Base-by-base conservation (phyloP, 2,888 invertebrate genomes). In the Philopedon plagiatum region DNA sequence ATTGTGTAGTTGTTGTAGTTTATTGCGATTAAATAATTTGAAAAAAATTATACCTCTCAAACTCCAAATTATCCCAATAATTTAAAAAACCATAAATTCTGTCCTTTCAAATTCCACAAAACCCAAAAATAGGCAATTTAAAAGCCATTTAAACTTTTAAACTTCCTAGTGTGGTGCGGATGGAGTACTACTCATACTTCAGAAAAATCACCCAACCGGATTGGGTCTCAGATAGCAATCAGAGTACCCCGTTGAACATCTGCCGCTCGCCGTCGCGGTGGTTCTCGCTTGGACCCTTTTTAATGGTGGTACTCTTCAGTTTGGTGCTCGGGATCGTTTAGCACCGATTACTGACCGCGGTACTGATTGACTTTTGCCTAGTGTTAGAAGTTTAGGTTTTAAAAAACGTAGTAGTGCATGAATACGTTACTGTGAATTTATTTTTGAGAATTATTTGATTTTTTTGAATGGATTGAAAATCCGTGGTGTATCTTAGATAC, bases 191-290 rank as follows among this genome's bases (percentile, higher is more conserved):
- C 26, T 9, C 8, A 49, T 39, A 49, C 49, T 62, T 62, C 49
- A 62, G 62, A 62, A 62, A 62, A 62, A 62, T 62, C 49, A 62
- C 62, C 32, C 62, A 49, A 62, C 62, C 62, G 62, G 62, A 46
- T 62, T 62, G 44, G 62, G 26, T 60, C 26, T 60, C 46, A 49
- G 49, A 62, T 62, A 62, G 62, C 62, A 62, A 62, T 62, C 62
- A 49, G 46, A 62, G 62, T 46, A 62, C 46, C 62, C 62, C 29
- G 49, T 32, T 44, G 18, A 46, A 62, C 62, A 62, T 62, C 62
- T 62, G 62, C 62, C 57, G 19, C 15, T 29, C 56, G 54, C 39
- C 15, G 7, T 46, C 32, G 62, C 46, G 7, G 62, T 46, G 62
- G 62, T 62, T 44, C 61, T 61, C 29, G 44, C 9, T 34, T 57